Evolutionary conservation across 2,888 invertebrate species (phyloP), one percentile per base, ranked within the genome.

Genomic region (Leptopilina myrica): DNA sequence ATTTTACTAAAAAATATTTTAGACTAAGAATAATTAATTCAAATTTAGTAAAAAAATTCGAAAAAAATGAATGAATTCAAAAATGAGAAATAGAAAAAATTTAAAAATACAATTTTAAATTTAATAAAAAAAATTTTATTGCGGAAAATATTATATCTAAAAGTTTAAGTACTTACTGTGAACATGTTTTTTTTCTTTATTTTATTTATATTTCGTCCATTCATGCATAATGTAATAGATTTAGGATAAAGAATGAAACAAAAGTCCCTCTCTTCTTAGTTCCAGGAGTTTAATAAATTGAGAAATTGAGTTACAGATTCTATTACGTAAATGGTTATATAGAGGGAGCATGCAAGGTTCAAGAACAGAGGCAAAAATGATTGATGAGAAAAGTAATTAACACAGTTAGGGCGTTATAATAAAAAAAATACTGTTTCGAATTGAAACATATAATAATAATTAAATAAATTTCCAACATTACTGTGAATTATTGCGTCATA

Each of bases 321-420:
- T 40, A 59, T 53, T 53, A 73, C 8, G 11, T n/a, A 33, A 26
- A 26, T 73, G 53, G 20, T 56, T 73, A 53, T 73, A 59, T n/a
- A 73, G n/a, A 59, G 59, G 14, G 59, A 59, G 59, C 7, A n/a
- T 59, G 73, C 33, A n/a, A 4, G 53, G 14, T 26, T 26, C 49
- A n/a, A 53, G 69, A 14, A 53, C 49, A 40, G 8, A 69, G 33
- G 73, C 26, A 53, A 64, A 59, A 56, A n/a, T 73, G 73, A 73
- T 59, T 73, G 73, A 73, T 73, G 73, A 56, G 73, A 56, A 33
- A 40, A 11, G 40, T 73, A 33, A 73, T 73, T 73, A 73, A 26
- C n/a, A 33, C 20, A 53, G 33, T n/a, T 33, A 11, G 56, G 56
- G n/a, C 9, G 33, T 56, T 56, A 49, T 49, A 46, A 20, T 46